Conservation (phyloP, 2,797 vertebrate species). For the Smutsia gigantea region DNA sequence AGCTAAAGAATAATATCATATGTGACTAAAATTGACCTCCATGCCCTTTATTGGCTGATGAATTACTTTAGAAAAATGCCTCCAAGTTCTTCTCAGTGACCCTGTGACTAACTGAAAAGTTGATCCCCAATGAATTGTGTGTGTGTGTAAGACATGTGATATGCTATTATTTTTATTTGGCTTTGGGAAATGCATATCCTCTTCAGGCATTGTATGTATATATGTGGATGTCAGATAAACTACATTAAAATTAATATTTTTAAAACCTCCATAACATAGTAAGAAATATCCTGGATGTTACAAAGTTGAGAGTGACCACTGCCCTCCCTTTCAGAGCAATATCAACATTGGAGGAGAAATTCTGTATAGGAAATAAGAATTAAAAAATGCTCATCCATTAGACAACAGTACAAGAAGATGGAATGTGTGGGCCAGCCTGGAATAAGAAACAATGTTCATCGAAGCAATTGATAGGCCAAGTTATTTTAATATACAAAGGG, state of each 20-base stretch:
- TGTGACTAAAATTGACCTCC: background rate
- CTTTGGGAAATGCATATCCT: background rate
- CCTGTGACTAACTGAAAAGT: background rate
- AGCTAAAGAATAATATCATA: constrained; percentile 4
- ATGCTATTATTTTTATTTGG: background rate
- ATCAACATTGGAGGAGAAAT: background rate
- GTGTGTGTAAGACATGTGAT: background rate
- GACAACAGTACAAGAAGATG: background rate
- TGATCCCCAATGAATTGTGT: background rate
- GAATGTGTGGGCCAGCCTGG: background rate
- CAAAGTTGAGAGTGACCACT: background rate
- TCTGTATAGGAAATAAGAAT: background rate
- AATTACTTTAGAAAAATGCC: constrained; percentile 44
- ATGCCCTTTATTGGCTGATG: background rate
- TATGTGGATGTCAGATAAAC: background rate
- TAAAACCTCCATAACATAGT: background rate
- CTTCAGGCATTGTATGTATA: background rate
- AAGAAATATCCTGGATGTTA: background rate
- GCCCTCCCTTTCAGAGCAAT: background rate
- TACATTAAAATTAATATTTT: background rate
- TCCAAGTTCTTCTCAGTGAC: constrained; percentile 1
- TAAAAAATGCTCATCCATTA: background rate
- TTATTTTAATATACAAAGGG: background rate
- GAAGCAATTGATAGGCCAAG: background rate
- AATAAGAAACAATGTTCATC: background rate